phyloP scores from a whole-genome alignment of 1,140 invertebrate genomes.

The Diprion similis region DNA sequence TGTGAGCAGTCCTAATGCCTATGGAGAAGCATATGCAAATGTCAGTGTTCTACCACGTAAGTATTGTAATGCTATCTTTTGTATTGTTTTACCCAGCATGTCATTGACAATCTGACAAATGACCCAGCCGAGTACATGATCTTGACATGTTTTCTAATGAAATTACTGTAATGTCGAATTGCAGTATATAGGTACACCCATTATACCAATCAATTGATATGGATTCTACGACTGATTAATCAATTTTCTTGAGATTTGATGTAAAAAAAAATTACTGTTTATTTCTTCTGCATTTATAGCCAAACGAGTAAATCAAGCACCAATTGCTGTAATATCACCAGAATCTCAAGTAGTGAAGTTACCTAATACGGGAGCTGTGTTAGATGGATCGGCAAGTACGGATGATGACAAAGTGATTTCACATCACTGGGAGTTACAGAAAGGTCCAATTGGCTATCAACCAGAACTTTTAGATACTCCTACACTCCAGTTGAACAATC shows the following conservation, averaged over 20 bases:
- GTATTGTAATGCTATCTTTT: slow-evolving; percentile 36
- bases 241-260: too few species aligned
- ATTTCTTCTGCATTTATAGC: slow-evolving; percentile 64
- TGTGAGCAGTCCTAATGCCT: slow-evolving; percentile 75
- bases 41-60: slow-evolving; percentile 88
- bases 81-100: not conserved
- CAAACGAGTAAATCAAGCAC: slow-evolving; percentile 84
- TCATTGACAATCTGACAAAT: too few species aligned
- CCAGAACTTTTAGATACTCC: slow-evolving; percentile 78
- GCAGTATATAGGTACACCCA: too few species aligned
- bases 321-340: slow-evolving; percentile 86
- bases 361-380: slow-evolving; percentile 86
- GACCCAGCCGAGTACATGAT: too few species aligned
- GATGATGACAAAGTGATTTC: slow-evolving; percentile 85
- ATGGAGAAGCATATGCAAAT: slow-evolving; percentile 87
- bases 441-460: slow-evolving; percentile 86
- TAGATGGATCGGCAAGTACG: slow-evolving; percentile 83
- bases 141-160: too few species aligned
- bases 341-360: slow-evolving; percentile 84
- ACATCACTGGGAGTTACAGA: slow-evolving; percentile 92
- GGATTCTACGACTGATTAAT: not conserved
- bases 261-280: slow-evolving; percentile 17
- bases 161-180: too few species aligned
- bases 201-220: not conserved
- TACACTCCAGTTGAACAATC: slow-evolving; percentile 84